Evolutionary conservation across 1,140 invertebrate genomes (phyloP).

Genomic region (Cyphomyrmex costatus): DNA sequence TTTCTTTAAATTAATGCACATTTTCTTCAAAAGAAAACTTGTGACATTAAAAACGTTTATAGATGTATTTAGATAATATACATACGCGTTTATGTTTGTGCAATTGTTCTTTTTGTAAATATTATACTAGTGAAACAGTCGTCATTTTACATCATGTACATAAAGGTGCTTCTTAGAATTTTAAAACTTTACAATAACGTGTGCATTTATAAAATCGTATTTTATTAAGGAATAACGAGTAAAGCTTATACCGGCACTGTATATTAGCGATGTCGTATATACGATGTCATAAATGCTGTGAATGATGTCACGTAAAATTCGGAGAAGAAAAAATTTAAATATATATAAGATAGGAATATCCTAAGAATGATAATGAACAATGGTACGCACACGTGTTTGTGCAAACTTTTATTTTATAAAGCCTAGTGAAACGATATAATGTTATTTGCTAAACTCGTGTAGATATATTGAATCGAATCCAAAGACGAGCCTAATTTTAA

Average conservation of each 20-base stretch:
- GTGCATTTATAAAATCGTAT: constrained; percentile 34
- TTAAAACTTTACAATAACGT: constrained; percentile 44
- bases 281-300: neutral
- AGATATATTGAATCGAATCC: constrained; percentile 27
- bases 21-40: constrained; percentile 43
- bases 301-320: neutral
- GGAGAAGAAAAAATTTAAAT: neutral
- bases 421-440: neutral
- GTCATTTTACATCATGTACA: constrained; percentile 65
- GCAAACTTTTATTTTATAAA: constrained; percentile 37
- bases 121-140: constrained; percentile 48
- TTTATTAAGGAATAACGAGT: neutral
- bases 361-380: constrained; percentile 5
- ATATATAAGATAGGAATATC: neutral
- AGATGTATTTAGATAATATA: constrained; percentile 33
- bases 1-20: constrained; percentile 88
- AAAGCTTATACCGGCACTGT: too few relatives aligned
- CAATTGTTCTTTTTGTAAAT: constrained; percentile 70
- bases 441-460: constrained; percentile 19
- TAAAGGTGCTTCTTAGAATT: constrained; percentile 67
- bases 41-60: constrained; percentile 44
- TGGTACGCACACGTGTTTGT: neutral
- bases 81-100: constrained; percentile 41
- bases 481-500: constrained; percentile 26
- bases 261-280: neutral